Evolutionary conservation across 1,140 invertebrate species (phyloP), one percentile per base, ranked within the genome.

Genomic region (Pteromalus puparum): DNA sequence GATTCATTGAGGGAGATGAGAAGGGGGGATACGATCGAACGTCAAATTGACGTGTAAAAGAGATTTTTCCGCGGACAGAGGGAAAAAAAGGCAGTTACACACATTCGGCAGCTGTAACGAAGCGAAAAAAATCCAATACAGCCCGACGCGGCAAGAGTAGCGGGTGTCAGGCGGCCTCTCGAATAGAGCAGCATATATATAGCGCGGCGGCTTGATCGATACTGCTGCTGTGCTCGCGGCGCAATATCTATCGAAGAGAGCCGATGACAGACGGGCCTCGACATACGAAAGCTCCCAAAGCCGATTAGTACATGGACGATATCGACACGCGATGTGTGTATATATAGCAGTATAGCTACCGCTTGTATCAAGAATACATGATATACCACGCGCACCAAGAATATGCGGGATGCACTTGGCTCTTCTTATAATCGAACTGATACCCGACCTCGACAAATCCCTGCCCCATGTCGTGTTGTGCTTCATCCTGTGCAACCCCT

Each of bases 261-360:
- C 7, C n/a, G 65, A 70, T 30, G 67, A 70, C 28, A 70, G 67
- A 70, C 67, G 28, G 67, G 28, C 12, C 24, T 38, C 26, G 48
- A 53, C 76, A 28, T 78, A 78, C 53, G 76, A 78, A 78, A 78
- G 65, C 77, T 46, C 24, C 24, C 28, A 80, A 80, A 80, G 77
- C 77, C 77, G 77, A 80, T 80, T 80, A 80, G 1, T 42, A 68
- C n/a, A 30, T 0, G 42, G 65, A 79, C 77, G 30, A 10, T 68
- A 42, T 80, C 65, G 28, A 70, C 53, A 70, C 53, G 53, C 53
- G 18, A 61, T 61, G 53, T 61, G 53, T 61, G 53, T 21, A 61
- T 61, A 6, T 21, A 61, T 61, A 6, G 53, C 53, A 61, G 53
- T 61, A n/a, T n/a, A 21, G 18, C 21, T 21, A 15, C 53, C 18